Evolutionary conservation across 2,797 vertebrate genomes (phyloP), one percentile per base, ranked within the genome.

Genomic region (Fistularia tabacaria): DNA sequence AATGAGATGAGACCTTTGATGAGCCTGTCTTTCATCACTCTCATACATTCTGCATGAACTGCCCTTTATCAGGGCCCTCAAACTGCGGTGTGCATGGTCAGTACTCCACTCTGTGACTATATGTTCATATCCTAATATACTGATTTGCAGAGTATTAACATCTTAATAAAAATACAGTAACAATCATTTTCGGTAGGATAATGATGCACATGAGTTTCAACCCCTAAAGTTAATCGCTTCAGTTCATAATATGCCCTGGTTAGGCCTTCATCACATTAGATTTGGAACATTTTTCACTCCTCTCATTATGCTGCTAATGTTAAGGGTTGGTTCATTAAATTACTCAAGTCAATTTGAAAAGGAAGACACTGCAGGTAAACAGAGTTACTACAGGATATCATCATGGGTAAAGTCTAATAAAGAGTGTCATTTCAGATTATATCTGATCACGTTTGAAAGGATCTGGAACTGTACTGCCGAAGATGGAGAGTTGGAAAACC

Each of bases 1-100:
- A 66, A 77, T 65, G 61, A 80, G 59, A 73, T n/a, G 61, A 49
- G 64, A 48, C 36, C 73, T 82, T 83, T 84, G 80, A 64, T 86
- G 14, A 46, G 60, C 51, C 8, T 62, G 51, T 62, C 74, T 84
- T 85, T 84, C 57, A 88, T 83, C 71, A 6, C 57, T 71, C 66
- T 73, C 14, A 59, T 66, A 44, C 36, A 53, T 54, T 53, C 54
- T 62, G 60, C 59, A 76, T 64, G 61, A 73, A 65, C 61, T 53
- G 53, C 15, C 50, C 60, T 63, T 62, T 68, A 51, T 44, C 10
- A 36, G n/a, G 15, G 15, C 51, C 49, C n/a, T 62, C 36, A 14
- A 14, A 12, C 14, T 11, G 41, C 46, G 40, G 57, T 70, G 71
- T 67, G 58, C 5, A 5, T 25, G 25, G 25, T 25, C 25, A 25